Evolutionary conservation across 1,140 invertebrate species (phyloP).

Genomic region (Tetraneura akinire): DNA sequence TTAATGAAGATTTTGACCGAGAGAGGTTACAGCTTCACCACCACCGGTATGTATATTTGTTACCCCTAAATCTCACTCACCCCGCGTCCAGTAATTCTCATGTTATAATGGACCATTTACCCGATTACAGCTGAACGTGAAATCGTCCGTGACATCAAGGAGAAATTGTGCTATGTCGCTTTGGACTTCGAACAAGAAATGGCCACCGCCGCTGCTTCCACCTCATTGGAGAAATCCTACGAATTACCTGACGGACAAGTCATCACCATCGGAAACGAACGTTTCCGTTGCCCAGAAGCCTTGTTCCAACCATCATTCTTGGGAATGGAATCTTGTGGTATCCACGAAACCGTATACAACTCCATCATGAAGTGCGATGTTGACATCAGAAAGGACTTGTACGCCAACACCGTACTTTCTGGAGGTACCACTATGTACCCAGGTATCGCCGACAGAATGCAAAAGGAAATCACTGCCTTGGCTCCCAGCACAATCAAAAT

Average conservation of each 20-base stretch:
- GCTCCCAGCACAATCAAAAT: slow-evolving; percentile 85
- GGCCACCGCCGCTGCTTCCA: slow-evolving; percentile 78
- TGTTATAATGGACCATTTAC: neutral
- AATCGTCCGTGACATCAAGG: slow-evolving; percentile 95
- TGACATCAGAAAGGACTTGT: slow-evolving; percentile 79
- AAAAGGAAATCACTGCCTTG: slow-evolving; percentile 79
- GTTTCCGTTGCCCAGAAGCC: slow-evolving; percentile 84
- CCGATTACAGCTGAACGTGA: slow-evolving; percentile 82
- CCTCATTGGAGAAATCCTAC: slow-evolving; percentile 79
- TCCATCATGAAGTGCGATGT: slow-evolving; percentile 89
- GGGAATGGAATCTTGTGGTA: slow-evolving; percentile 81
- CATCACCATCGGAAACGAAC: slow-evolving; percentile 86
- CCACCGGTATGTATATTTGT: slow-evolving; percentile 61
- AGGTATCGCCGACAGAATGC: slow-evolving; percentile 80
- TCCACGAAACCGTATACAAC: slow-evolving; percentile 85
- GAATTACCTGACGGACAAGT: slow-evolving; percentile 76
- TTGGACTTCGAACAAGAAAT: slow-evolving; percentile 85
- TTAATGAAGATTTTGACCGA: slow-evolving; percentile 87
- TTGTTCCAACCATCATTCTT: slow-evolving; percentile 81
- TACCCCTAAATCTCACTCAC: neutral
- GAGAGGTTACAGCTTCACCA: slow-evolving; percentile 72
- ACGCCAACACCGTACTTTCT: slow-evolving; percentile 72
- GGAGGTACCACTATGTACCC: slow-evolving; percentile 78
- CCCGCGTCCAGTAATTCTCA: too few species aligned
- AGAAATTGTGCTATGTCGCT: slow-evolving; percentile 85